Conservation (phyloP, 2,888 invertebrate species). For the Sarcophaga rosellei region DNA sequence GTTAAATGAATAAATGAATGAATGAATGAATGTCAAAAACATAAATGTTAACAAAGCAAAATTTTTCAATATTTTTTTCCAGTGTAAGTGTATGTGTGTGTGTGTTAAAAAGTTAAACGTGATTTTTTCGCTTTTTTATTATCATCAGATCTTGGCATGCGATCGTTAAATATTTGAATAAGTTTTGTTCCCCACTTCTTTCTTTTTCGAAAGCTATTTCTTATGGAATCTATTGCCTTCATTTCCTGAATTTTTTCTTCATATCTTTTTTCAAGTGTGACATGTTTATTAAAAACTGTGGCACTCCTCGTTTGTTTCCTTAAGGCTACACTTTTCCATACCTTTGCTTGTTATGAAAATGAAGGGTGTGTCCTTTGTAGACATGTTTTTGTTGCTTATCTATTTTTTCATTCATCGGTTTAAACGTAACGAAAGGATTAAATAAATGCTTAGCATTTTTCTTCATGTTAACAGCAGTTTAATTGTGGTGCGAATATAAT, state of each 20-base stretch:
- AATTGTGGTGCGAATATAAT: constrained; percentile 55
- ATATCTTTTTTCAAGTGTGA: constrained; percentile 10
- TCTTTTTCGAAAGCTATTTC: not conserved
- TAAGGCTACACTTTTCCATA: not conserved
- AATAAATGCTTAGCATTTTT: constrained; percentile 65
- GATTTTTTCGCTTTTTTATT: constrained; percentile 67
- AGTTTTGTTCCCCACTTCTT: not conserved
- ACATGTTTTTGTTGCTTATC: not conserved
- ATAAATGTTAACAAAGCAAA: constrained; percentile 60
- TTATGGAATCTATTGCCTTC: constrained; percentile 20
- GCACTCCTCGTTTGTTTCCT: constrained; percentile 42
- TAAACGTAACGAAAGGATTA: constrained; percentile 57
- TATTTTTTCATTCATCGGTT: not conserved
- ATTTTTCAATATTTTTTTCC: constrained; percentile 57
- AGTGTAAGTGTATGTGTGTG: too few relatives aligned
- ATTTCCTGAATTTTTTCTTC: not conserved
- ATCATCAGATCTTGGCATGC: constrained; percentile 68
- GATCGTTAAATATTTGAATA: constrained; percentile 61
- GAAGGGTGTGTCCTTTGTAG: constrained; percentile 39
- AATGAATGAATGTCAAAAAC: constrained; percentile 42
- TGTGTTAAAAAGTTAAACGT: constrained; percentile 61
- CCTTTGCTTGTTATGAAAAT: not conserved
- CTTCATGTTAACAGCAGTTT: constrained; percentile 62
- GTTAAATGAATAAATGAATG: constrained; percentile 1
- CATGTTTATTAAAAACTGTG: constrained; percentile 55